Evolutionary conservation across 2,888 invertebrate species (phyloP).

Genomic region (Andrena dorsata): DNA sequence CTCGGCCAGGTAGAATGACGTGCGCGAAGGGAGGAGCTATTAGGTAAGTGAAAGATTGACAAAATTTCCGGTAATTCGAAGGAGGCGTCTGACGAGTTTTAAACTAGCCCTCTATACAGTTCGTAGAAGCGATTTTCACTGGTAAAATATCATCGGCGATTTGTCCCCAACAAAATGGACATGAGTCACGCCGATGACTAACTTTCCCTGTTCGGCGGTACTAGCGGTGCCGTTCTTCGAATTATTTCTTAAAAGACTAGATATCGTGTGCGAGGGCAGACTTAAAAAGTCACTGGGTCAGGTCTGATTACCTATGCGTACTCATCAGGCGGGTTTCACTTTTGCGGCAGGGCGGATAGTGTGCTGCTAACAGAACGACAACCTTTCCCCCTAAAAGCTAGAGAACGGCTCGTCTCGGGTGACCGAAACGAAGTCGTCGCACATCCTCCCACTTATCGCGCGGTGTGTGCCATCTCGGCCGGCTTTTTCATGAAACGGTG

Average conservation of each 20-base stretch:
- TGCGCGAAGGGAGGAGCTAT: conserved; percentile 1
- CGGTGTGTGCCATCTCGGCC: conserved; percentile 39
- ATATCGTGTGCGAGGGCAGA: conserved; percentile 1
- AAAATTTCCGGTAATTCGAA: background rate
- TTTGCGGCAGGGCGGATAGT: background rate
- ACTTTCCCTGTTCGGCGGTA: background rate
- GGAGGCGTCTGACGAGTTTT: no score
- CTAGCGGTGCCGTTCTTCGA: background rate
- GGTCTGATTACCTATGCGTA: conserved; percentile 12
- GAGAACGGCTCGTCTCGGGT: background rate
- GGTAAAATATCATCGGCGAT: background rate
- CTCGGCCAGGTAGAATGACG: conserved; percentile 10
- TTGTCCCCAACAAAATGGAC: conserved; percentile 4
- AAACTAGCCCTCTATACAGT: background rate
- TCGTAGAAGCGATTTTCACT: background rate
- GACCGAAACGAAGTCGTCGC: conserved; percentile 27
- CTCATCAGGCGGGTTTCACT: conserved; percentile 22
- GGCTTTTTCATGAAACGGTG: conserved; percentile 58
- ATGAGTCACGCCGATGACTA: background rate
- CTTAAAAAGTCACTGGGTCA: conserved; percentile 43
- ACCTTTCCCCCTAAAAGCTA: conserved; percentile 19
- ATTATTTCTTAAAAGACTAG: conserved; percentile 6
- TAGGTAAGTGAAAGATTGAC: background rate
- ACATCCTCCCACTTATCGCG: conserved; percentile 37
- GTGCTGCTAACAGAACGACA: background rate